A percentile compares a stretch with the other conserved stretches of the same genome.
These are phyloP conservation scores for Sinocyclocheilus grahami DNA, from an alignment of 2,113 vertebrate genomes.

Conservation along the genomic window DNA sequence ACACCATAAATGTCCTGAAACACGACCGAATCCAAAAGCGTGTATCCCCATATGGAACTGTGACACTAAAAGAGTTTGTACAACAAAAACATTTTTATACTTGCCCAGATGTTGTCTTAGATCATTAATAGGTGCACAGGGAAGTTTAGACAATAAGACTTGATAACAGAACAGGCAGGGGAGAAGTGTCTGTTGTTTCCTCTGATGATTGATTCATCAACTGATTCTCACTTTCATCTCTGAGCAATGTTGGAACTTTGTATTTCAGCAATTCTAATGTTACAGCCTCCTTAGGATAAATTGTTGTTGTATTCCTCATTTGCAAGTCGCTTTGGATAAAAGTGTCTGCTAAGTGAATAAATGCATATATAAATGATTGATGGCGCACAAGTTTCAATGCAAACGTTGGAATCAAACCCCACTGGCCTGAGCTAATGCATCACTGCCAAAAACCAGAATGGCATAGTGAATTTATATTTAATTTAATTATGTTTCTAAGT, in stretches of 20 bases:
- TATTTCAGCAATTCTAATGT: not conserved
- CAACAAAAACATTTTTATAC: not conserved
- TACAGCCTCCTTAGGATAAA: not conserved
- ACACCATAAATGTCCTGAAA: not conserved
- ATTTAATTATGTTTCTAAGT: conserved; percentile 7
- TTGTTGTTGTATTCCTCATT: conserved; percentile 14
- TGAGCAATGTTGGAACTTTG: not conserved
- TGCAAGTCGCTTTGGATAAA: conserved; percentile 16
- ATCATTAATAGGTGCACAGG: not conserved
- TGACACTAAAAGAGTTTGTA: not conserved
- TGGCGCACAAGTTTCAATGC: not conserved
- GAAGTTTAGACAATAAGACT: not conserved
- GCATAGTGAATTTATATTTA: not conserved
- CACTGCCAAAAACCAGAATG: not conserved
- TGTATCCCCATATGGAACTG: not conserved
- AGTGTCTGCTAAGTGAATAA: conserved; percentile 24
- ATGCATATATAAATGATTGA: conserved; percentile 20
- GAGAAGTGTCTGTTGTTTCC: not conserved
- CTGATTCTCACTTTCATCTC: conserved; percentile 5
- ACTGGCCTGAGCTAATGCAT: conserved; percentile 16
- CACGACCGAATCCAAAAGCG: not conserved
- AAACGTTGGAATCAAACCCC: not conserved
- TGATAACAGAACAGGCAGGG: not conserved
- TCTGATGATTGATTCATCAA: not conserved
- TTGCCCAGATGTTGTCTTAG: not conserved